Base-by-base conservation (phyloP, 2,888 invertebrate genomes). In the Andrena flavipes region DNA sequence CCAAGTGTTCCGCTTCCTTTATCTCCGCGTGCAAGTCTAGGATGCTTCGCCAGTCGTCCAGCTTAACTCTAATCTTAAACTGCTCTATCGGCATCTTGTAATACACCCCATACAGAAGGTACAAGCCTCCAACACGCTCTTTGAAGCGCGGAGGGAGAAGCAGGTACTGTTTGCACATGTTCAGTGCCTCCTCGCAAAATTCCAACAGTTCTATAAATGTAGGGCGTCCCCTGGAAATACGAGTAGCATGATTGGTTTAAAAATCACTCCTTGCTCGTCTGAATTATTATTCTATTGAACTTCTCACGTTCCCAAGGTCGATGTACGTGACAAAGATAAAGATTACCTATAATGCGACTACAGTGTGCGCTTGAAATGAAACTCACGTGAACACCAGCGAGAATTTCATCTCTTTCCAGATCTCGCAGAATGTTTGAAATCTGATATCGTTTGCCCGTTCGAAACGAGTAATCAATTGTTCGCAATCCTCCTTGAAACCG, bases 321-420 rank as follows among this genome's bases (percentile, higher is more conserved):
- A 63, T 63, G 20, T 63, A 63, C 62, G 62, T 63, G 35, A 20
- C 10, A 10, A 0, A 35, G 67, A 54, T 54, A 54, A 33, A 16
- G 23, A 26, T 10, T 33, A n/a, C n/a, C n/a, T n/a, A 20, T 33
- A 8, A 20, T 8, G 8, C 16, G 33, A 23, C 0, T 42, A 0
- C 20, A 51, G n/a, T 20, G 51, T 2, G 1, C 0, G 49, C 2
- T 51, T 71, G 20, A 6, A 30, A 20, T 7, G n/a, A 29, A 35
- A 82, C 92, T 88, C 76, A 93, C 93, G 84, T 59, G 77, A 93
- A 94, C 49, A 94, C 82, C 1, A 91, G 72, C 3, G 92, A 90
- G 84, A 93, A 93, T 70, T 93, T 91, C 91, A 92, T 91, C 2
- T 90, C 87, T 73, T 88, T 90, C 94, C 94, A 94, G 20, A 90